These are phyloP conservation scores for Moxostoma hubbsi DNA, from an alignment of 2,797 vertebrate species.

Conservation along the genomic window DNA sequence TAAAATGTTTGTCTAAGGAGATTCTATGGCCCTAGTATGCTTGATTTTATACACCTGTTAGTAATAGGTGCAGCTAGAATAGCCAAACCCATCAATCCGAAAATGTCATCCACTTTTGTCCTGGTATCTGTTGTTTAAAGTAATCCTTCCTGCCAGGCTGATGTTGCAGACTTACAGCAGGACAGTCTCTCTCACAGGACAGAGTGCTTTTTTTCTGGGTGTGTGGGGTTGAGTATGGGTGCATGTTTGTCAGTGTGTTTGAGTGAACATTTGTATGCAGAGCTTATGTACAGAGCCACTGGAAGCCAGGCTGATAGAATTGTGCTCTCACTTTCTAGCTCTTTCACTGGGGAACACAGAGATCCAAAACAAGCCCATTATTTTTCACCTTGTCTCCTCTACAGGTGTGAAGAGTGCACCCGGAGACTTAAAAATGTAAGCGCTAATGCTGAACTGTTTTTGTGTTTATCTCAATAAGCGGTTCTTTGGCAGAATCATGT, in stretches of 20 bases:
- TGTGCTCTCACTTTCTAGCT: slow-evolving; percentile 78
- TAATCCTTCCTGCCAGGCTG: background rate
- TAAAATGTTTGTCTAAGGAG: no score
- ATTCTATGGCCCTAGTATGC: no score
- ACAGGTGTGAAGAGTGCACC: slow-evolving; percentile 89
- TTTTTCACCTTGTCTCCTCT: slow-evolving; percentile 70
- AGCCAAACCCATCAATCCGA: no score
- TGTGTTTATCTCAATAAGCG: slow-evolving; percentile 18
- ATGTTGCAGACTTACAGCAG: background rate
- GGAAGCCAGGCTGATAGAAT: slow-evolving; percentile 67
- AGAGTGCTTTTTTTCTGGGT: background rate
- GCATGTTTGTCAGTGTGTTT: slow-evolving; percentile 15
- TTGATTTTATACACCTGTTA: no score
- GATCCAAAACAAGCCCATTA: slow-evolving; percentile 66
- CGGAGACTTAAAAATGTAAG: slow-evolving; percentile 98
- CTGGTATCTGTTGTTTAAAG: background rate
- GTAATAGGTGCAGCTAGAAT: no score
- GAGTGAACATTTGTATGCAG: slow-evolving; percentile 64
- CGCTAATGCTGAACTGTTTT: slow-evolving; percentile 46
- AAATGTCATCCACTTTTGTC: no score
- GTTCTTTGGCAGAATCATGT: background rate
- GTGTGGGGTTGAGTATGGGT: slow-evolving; percentile 7
- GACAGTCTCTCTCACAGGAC: background rate
- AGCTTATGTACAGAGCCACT: slow-evolving; percentile 59
- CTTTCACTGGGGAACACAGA: slow-evolving; percentile 73